phyloP scores from a whole-genome alignment of 2,888 invertebrate genomes.

The Tolmerus cingulatus region DNA sequence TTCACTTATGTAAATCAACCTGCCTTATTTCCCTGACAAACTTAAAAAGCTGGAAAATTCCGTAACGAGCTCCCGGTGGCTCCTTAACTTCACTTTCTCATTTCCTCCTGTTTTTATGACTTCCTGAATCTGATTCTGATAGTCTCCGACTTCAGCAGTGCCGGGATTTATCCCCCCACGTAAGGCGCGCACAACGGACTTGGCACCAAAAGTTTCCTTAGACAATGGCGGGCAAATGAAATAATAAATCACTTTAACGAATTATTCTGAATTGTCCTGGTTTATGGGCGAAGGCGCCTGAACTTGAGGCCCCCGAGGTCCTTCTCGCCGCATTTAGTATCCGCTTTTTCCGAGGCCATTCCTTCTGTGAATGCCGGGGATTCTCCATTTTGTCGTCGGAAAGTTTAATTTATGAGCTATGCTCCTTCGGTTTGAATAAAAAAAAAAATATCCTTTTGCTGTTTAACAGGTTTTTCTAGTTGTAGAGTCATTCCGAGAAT shows the following conservation, averaged over 20 bases:
- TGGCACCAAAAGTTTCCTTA: slow-evolving; percentile 18
- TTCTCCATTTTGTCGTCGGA: slow-evolving; percentile 30
- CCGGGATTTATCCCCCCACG: not conserved
- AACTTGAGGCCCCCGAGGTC: slow-evolving; percentile 6
- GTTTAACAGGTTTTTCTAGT: slow-evolving; percentile 35
- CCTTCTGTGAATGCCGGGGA: slow-evolving; percentile 17
- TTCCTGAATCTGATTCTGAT: slow-evolving; percentile 24
- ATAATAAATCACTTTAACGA: slow-evolving; percentile 38
- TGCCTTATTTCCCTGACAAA: slow-evolving; percentile 7
- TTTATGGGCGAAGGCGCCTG: slow-evolving; percentile 13
- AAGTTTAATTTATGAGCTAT: slow-evolving; percentile 35
- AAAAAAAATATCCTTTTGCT: slow-evolving; percentile 1
- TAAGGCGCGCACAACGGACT: slow-evolving; percentile 4
- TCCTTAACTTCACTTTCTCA: slow-evolving; percentile 7
- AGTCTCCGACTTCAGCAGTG: not conserved
- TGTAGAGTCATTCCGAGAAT: slow-evolving; percentile 25
- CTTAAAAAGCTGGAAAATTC: slow-evolving; percentile 4
- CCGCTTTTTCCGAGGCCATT: slow-evolving; percentile 6
- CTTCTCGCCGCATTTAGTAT: slow-evolving; percentile 7
- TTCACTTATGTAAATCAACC: slow-evolving; percentile 27
- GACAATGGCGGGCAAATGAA: slow-evolving; percentile 29
- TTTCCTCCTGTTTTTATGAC: slow-evolving; percentile 32
- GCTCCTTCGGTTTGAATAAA: slow-evolving; percentile 9
- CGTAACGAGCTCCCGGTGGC: not conserved
- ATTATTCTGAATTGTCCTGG: slow-evolving; percentile 32